A percentile compares a stretch with the other conserved stretches of the same genome.
Evolutionary conservation across 2,797 vertebrate species (phyloP).

Genomic region (Vipera ursinii): DNA sequence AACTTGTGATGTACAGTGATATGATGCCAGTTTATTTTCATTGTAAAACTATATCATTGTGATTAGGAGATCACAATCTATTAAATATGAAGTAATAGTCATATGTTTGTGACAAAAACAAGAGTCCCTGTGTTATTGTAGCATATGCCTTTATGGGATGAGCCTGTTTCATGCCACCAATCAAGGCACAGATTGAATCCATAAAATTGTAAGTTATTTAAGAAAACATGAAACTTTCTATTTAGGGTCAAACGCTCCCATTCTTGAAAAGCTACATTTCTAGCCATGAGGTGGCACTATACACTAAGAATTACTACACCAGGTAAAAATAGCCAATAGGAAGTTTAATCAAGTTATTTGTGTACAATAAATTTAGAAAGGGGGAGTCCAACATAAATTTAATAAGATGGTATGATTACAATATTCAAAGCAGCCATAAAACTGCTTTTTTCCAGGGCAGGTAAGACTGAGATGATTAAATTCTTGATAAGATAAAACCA

Average conservation of each 20-base stretch:
- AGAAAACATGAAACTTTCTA: no score
- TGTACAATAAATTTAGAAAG: neutral
- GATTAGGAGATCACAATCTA: neutral
- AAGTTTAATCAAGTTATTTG: neutral
- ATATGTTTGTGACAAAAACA: neutral
- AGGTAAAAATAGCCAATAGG: neutral
- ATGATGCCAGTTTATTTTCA: neutral
- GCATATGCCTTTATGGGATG: neutral
- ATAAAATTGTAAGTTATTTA: neutral
- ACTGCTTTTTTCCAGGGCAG: neutral
- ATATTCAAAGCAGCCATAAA: neutral
- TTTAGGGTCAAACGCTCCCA: neutral
- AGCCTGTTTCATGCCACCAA: neutral
- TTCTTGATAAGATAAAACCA: neutral
- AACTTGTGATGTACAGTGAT: neutral
- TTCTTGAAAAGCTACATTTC: constrained; percentile 23
- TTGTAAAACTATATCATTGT: neutral
- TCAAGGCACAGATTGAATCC: neutral
- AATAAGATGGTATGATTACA: neutral
- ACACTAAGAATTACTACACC: constrained; percentile 47
- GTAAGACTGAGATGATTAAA: neutral
- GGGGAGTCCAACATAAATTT: neutral
- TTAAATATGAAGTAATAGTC: neutral
- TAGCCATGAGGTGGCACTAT: constrained; percentile 67
- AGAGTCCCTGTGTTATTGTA: neutral